Percentiles rank a stretch among this genome's conserved stretches.
Conservation (phyloP, 2,113 vertebrate genomes). For the Noturus placidus region DNA sequence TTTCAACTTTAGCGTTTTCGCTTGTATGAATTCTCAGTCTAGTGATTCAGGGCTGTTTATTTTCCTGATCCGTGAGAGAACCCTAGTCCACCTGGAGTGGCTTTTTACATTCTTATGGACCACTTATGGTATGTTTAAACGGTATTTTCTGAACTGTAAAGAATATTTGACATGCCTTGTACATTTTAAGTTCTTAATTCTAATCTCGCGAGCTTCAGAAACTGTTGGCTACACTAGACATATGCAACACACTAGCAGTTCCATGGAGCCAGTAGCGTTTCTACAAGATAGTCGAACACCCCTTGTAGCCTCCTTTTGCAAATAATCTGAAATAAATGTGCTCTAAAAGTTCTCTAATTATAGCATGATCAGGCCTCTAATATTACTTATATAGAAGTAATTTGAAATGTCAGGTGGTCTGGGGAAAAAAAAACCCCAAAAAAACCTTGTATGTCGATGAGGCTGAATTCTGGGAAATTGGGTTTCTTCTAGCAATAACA, state of each 20-base stretch:
- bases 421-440: neutral
- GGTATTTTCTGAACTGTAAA: neutral
- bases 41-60: slow-evolving; percentile 54
- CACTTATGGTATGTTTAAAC: slow-evolving; percentile 7
- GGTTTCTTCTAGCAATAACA: neutral
- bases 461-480: neutral
- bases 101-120: slow-evolving; percentile 25
- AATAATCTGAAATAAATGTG: neutral
- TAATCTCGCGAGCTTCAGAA: neutral
- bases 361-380: neutral
- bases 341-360: neutral
- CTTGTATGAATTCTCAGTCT: slow-evolving; percentile 38
- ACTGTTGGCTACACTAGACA: neutral
- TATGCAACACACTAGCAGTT: neutral
- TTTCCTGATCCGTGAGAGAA: slow-evolving; percentile 46
- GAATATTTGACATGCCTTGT: neutral
- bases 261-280: neutral
- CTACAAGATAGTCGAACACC: neutral
- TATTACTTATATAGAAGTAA: neutral
- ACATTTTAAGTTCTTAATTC: neutral
- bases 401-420: neutral
- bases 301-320: neutral
- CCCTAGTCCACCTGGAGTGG: slow-evolving; percentile 43
- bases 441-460: neutral
- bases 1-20: slow-evolving; percentile 31